phyloP scores from a whole-genome alignment of 1,140 invertebrate species.

The Halotydeus destructor region DNA sequence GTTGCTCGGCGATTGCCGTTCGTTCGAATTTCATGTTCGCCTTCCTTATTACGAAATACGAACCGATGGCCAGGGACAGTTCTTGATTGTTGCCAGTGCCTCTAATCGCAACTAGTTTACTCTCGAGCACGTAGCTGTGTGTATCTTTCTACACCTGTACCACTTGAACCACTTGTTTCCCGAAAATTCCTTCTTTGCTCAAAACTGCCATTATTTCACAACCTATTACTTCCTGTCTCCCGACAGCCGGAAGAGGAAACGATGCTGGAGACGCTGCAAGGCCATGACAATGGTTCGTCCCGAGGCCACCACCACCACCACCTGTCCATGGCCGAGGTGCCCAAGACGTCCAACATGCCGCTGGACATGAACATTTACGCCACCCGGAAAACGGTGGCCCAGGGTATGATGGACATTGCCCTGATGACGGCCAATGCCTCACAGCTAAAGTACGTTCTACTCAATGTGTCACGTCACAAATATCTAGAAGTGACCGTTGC shows the following conservation, averaged over 20 bases:
- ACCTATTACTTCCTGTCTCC: too few relatives aligned
- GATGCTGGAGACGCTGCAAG: not conserved
- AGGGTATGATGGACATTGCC: conserved; percentile 26
- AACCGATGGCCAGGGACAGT: too few relatives aligned
- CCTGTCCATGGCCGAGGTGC: not conserved
- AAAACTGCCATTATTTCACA: too few relatives aligned
- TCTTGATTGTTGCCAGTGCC: too few relatives aligned
- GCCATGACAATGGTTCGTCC: not conserved
- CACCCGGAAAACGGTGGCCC: conserved; percentile 66
- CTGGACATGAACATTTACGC: conserved; percentile 60
- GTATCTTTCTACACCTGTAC: too few relatives aligned
- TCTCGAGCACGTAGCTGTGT: too few relatives aligned
- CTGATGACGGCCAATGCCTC: conserved; percentile 42
- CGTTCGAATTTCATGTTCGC: too few relatives aligned
- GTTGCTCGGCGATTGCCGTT: too few relatives aligned
- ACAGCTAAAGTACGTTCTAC: conserved; percentile 38
- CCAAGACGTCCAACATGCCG: conserved; percentile 6
- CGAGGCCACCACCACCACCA: not conserved
- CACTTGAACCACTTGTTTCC: too few relatives aligned
- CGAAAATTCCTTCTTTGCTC: too few relatives aligned
- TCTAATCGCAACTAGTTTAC: too few relatives aligned
- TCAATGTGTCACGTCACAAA: conserved; percentile 12
- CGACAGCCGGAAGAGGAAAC: conserved; percentile 1
- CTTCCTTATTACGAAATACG: too few relatives aligned
- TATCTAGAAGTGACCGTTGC: conserved; percentile 34